Evolutionary conservation across 2,888 invertebrate species (phyloP).

Genomic region (Philonicus albiceps): DNA sequence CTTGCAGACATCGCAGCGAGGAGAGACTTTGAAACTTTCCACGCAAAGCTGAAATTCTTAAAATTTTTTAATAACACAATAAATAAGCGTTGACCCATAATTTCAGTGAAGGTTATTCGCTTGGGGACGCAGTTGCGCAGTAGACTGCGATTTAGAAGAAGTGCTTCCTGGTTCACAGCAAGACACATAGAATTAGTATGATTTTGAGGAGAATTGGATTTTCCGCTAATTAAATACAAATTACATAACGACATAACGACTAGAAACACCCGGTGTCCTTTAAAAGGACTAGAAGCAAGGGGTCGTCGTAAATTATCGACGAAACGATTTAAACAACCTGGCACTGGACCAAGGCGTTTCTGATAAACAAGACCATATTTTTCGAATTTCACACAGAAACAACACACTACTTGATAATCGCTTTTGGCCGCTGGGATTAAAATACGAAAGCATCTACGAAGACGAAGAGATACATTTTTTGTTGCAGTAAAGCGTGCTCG

Average conservation of each 20-base stretch:
- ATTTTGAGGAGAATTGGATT: neutral
- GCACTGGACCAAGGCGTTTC: neutral
- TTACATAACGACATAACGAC: neutral
- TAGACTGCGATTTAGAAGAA: neutral
- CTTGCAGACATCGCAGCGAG: neutral
- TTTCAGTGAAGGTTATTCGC: neutral
- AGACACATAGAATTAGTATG: neutral
- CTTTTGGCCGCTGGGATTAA: neutral
- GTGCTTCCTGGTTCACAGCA: neutral
- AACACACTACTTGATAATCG: neutral
- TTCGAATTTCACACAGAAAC: neutral
- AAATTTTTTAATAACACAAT: neutral
- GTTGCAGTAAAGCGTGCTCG: neutral
- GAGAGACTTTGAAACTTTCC: neutral
- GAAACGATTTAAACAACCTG: neutral
- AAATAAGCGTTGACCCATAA: neutral
- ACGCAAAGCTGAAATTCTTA: neutral
- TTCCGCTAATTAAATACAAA: neutral
- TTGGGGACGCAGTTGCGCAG: neutral
- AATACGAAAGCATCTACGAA: neutral
- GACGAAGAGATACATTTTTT: neutral
- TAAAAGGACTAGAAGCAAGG: neutral
- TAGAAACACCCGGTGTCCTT: neutral
- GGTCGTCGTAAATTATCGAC: neutral
- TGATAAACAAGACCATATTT: neutral